Evolutionary conservation across 2,888 invertebrate species (phyloP).

Genomic region (Allophyes oxyacanthae): DNA sequence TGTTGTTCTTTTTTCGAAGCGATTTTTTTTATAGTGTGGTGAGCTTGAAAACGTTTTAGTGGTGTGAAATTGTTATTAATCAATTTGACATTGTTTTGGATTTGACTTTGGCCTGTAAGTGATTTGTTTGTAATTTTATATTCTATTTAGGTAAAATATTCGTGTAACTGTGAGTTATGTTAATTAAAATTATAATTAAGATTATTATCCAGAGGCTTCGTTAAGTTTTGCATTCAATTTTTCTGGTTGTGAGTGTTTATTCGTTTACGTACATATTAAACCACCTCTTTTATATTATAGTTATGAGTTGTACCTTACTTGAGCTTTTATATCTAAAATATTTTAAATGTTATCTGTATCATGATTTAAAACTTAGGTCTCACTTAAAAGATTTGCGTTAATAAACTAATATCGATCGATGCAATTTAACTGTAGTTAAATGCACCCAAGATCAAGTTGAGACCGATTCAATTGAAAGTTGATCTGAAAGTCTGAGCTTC

Average conservation of each 20-base stretch:
- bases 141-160: conserved; percentile 6
- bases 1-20: conserved; percentile 65
- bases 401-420: too few species aligned
- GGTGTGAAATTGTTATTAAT: conserved; percentile 47
- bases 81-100: conserved; percentile 49
- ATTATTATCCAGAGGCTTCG: conserved; percentile 9
- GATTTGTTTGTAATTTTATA: conserved; percentile 11
- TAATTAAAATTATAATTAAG: conserved; percentile 14
- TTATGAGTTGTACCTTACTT: neutral
- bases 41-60: conserved; percentile 50
- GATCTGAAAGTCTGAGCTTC: too few species aligned
- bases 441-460: too few species aligned
- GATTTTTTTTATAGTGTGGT: conserved; percentile 51
- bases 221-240: conserved; percentile 23
- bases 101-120: conserved; percentile 50
- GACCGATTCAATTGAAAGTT: too few species aligned
- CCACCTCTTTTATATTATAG: neutral
- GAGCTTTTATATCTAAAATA: neutral
- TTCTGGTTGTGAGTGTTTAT: neutral
- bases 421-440: too few species aligned
- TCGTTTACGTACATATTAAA: too few species aligned
- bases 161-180: conserved; percentile 12
- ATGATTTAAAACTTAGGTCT: too few species aligned
- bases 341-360: too few species aligned
- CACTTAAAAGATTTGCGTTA: too few species aligned